These are phyloP conservation scores for Montipora capricornis DNA, from an alignment of 64 coral and sea anemone genomes.

Conservation along the genomic window DNA sequence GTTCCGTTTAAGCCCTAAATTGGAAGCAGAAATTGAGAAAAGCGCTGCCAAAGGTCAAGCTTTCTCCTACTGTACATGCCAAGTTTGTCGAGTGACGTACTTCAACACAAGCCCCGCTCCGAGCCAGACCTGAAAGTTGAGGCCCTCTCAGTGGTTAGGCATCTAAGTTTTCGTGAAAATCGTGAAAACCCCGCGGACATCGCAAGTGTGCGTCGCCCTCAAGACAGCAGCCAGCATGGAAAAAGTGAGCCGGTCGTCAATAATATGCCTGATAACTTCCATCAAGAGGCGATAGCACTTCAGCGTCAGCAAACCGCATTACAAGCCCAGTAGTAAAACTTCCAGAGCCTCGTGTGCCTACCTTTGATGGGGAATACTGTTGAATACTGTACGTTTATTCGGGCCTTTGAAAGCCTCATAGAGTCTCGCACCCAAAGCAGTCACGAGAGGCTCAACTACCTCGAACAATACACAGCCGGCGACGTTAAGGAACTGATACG, in stretches of 20 bases:
- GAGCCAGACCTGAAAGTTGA: no score
- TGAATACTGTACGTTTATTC: constrained; percentile 20
- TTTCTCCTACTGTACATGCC: not conserved
- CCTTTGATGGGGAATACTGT: not conserved
- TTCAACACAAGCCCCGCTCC: no score
- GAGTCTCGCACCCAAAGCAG: not conserved
- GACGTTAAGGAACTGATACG: constrained; percentile 41
- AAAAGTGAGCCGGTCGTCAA: no score
- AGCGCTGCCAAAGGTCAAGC: not conserved
- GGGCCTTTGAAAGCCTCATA: constrained; percentile 6
- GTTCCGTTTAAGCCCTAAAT: not conserved
- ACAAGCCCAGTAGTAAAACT: constrained; percentile 1
- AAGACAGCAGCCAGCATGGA: no score
- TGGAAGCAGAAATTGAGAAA: not conserved
- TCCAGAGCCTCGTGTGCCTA: not conserved
- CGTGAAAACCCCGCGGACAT: not conserved
- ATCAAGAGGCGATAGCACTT: not conserved
- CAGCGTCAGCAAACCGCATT: not conserved
- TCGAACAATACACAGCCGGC: constrained; percentile 47
- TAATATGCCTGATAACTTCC: not conserved
- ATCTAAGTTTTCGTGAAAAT: no score
- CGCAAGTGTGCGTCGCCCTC: not conserved
- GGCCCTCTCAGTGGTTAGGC: no score
- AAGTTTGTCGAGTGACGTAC: not conserved
- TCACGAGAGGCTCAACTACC: constrained; percentile 37